These are phyloP conservation scores for Megaleporinus macrocephalus DNA, from an alignment of 2,113 vertebrate species.

Conservation along the genomic window DNA sequence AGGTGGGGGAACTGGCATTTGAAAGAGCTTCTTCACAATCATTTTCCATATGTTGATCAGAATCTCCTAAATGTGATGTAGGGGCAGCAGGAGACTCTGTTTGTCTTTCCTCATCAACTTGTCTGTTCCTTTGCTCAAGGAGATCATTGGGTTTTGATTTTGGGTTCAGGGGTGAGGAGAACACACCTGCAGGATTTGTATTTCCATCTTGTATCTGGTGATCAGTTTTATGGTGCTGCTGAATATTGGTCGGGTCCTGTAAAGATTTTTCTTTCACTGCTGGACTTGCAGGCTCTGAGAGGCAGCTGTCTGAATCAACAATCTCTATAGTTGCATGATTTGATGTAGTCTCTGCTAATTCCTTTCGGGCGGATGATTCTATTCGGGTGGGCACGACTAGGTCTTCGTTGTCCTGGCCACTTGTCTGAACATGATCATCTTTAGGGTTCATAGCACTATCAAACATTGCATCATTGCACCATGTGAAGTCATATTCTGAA, in stretches of 20 bases:
- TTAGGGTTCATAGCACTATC: too few relatives aligned
- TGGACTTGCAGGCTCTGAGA: neutral
- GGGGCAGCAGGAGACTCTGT: too few relatives aligned
- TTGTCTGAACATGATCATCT: neutral
- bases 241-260: neutral
- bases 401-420: neutral
- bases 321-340: neutral
- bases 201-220: neutral
- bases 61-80: too few relatives aligned
- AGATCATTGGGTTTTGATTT: neutral
- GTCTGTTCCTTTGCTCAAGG: too few relatives aligned
- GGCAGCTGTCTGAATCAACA: neutral
- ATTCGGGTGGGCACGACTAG: neutral
- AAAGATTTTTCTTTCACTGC: neutral
- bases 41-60: too few relatives aligned
- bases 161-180: too few relatives aligned
- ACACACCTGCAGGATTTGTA: too few relatives aligned
- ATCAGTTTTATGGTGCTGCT: neutral
- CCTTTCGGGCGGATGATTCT: neutral
- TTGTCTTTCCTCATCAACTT: too few relatives aligned
- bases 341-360: too few relatives aligned
- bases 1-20: neutral
- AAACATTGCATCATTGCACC: too few relatives aligned
- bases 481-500: constrained; percentile 14
- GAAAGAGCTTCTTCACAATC: constrained; percentile 3